These are phyloP conservation scores for Lycorma delicatula DNA, from an alignment of 1,140 invertebrate genomes.

Conservation along the genomic window DNA sequence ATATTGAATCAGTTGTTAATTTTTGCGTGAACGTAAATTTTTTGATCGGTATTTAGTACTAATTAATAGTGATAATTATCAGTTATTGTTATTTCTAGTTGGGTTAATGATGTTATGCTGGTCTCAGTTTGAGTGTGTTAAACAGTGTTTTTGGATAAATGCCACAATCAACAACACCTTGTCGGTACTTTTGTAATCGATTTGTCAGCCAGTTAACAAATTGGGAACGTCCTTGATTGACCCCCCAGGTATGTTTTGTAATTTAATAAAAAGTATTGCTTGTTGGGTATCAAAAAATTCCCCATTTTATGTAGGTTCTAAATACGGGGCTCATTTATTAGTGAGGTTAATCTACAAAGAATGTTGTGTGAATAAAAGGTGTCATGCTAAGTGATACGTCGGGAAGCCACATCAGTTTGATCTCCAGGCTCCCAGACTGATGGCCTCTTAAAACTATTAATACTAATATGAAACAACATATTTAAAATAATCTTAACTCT, in stretches of 20 bases:
- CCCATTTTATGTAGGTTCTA: neutral
- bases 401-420: neutral
- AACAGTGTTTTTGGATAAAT: neutral
- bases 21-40: conserved; percentile 25
- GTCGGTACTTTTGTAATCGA: conserved; percentile 32
- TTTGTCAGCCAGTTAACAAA: conserved; percentile 32
- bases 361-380: neutral
- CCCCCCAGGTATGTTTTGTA: conserved; percentile 26
- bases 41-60: conserved; percentile 6
- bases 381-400: neutral
- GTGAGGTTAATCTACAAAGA: neutral
- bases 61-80: conserved; percentile 11
- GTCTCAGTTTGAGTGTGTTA: neutral
- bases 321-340: neutral
- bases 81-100: neutral
- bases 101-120: neutral
- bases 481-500: too few relatives aligned
- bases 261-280: conserved; percentile 19
- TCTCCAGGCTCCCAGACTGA: neutral
- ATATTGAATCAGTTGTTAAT: conserved; percentile 36
- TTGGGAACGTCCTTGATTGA: conserved; percentile 33
- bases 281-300: conserved; percentile 19
- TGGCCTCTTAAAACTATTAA: neutral
- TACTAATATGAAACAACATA: too few relatives aligned
- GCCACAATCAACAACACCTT: conserved; percentile 19